Evolutionary conservation across 2,888 invertebrate genomes (phyloP).

Genomic region (Caenorhabditis macrosperma): DNA sequence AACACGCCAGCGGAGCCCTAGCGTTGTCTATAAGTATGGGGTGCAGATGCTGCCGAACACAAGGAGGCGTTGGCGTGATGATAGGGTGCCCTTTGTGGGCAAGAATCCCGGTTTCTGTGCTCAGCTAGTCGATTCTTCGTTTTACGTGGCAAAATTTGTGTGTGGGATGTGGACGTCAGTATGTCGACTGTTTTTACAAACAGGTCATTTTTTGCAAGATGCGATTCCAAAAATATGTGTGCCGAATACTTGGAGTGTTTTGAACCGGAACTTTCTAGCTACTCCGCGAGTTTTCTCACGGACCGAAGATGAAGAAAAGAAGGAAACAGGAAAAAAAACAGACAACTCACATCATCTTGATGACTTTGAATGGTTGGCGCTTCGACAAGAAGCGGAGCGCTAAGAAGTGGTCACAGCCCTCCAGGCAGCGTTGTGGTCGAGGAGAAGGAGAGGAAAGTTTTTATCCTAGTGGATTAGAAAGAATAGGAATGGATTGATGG

Average conservation of each 20-base stretch:
- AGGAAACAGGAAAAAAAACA: constrained; percentile 1
- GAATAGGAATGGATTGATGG: not conserved
- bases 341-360: constrained; percentile 58
- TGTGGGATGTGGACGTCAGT: too few relatives aligned
- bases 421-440: not conserved
- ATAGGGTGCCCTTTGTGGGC: not conserved
- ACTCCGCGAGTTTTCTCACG: constrained; percentile 37
- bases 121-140: too few relatives aligned
- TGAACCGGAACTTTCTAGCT: constrained; percentile 3
- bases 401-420: not conserved
- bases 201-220: too few relatives aligned
- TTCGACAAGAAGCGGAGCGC: constrained; percentile 13
- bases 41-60: constrained; percentile 14
- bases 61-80: constrained; percentile 15
- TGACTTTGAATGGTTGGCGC: constrained; percentile 47
- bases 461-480: constrained; percentile 20
- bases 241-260: constrained; percentile 12
- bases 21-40: constrained; percentile 34
- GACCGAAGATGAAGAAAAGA: constrained; percentile 35
- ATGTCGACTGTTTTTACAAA: too few relatives aligned
- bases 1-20: not conserved
- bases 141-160: too few relatives aligned
- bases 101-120: too few relatives aligned
- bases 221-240: too few relatives aligned
- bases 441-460: not conserved